Percentiles rank a stretch among this genome's conserved stretches.
Conservation (phyloP, 2,797 vertebrate species). For the Parauchenoglanis ngamensis region DNA sequence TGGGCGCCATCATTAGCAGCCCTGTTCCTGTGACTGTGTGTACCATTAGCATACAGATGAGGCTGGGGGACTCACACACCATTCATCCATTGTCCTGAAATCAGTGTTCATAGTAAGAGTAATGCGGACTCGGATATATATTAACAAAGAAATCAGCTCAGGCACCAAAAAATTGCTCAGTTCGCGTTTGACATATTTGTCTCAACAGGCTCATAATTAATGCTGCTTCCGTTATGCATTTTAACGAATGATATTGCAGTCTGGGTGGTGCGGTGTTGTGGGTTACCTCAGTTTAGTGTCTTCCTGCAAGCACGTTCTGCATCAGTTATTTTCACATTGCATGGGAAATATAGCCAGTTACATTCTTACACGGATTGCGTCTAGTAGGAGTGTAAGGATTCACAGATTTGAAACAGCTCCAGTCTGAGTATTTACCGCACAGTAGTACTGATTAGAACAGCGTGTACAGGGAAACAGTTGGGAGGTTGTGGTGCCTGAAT, state of each 20-base stretch:
- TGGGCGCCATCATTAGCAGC: slow-evolving; percentile 64
- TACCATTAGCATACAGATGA: slow-evolving; percentile 75
- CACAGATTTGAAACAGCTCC: not conserved
- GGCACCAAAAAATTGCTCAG: slow-evolving; percentile 2
- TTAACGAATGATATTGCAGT: not conserved
- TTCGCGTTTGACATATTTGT: slow-evolving; percentile 16
- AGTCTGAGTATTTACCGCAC: not conserved
- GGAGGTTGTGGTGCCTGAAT: not conserved
- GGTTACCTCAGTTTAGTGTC: not conserved
- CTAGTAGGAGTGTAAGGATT: not conserved
- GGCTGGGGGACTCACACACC: not conserved
- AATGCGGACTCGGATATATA: not conserved
- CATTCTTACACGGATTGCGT: not conserved
- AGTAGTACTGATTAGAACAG: not conserved
- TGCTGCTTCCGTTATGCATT: slow-evolving; percentile 3
- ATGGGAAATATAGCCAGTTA: not conserved
- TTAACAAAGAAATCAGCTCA: slow-evolving; percentile 18
- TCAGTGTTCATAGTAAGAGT: slow-evolving; percentile 16
- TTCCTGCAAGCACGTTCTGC: not conserved
- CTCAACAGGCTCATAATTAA: slow-evolving; percentile 8
- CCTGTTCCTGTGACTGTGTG: slow-evolving; percentile 59
- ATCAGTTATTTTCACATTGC: not conserved
- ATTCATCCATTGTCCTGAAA: not conserved
- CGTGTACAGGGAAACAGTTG: not conserved
- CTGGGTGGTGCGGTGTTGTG: not conserved